Evolutionary conservation across 2,113 vertebrate genomes (phyloP).

Genomic region (Cryptoleucopteryx plumbea): DNA sequence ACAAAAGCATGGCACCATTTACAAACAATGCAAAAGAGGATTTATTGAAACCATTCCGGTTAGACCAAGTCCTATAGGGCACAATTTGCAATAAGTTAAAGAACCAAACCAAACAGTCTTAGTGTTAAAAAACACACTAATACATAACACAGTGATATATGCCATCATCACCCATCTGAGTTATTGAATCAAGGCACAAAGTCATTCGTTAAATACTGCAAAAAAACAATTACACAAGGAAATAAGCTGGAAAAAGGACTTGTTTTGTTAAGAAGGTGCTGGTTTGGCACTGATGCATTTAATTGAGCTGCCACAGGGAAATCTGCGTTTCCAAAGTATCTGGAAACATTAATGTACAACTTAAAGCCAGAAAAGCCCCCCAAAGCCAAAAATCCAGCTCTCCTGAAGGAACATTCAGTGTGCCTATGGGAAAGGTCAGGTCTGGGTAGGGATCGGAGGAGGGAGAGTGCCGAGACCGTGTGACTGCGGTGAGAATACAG

Average conservation of each 20-base stretch:
- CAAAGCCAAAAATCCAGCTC: neutral
- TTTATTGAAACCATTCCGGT: constrained; percentile 48
- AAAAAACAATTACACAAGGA: neutral
- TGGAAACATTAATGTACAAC: neutral
- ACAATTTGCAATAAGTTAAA: constrained; percentile 57
- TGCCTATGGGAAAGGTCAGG: neutral
- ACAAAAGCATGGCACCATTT: neutral
- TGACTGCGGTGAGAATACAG: accelerated
- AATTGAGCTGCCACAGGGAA: constrained; percentile 36
- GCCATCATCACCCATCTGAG: neutral
- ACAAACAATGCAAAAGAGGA: constrained; percentile 59
- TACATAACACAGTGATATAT: neutral
- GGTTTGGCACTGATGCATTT: constrained; percentile 27
- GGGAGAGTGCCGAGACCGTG: neutral
- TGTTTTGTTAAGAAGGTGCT: constrained; percentile 25
- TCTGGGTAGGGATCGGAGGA: neutral
- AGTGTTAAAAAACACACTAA: constrained; percentile 18
- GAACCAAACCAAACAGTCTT: constrained; percentile 20
- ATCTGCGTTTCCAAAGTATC: neutral
- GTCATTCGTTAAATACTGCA: constrained; percentile 28
- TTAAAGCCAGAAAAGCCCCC: constrained; percentile 9
- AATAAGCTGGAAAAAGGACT: constrained; percentile 13
- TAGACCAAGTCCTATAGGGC: neutral
- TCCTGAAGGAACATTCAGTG: neutral
- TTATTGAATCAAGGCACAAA: constrained; percentile 69